Evolutionary conservation across 2,888 invertebrate genomes (phyloP), one percentile per base, ranked within the genome.

Genomic region (Volucella inanis): DNA sequence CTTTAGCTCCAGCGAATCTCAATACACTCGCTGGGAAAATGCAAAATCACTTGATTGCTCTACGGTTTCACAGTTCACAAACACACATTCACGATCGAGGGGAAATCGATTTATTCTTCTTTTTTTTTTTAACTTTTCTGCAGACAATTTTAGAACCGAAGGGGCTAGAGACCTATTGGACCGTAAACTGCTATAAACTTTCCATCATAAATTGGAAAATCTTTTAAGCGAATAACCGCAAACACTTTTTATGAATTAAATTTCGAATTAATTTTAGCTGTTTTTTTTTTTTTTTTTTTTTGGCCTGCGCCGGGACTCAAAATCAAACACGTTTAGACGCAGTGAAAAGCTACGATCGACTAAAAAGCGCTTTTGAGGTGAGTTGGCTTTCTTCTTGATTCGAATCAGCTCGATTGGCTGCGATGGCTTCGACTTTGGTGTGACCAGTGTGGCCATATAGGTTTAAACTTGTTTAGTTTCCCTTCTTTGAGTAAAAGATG

Each of bases 351-450:
- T 77, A 77, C 85, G 72, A 81, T 81, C 85, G 67, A 85, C 85
- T 85, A 62, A 85, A 80, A 67, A 72, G 54, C 43, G 80, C 80
- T 85, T 82, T 81, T 80, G 81, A 85, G 85, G 80, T 85, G 85
- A 81, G 85, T 85, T 81, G 85, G 67, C 68, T 80, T 70, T 80
- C 67, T 65, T 71, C 61, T 47, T 61, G 70, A 47, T 74, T 31
- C 31, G 31, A 31, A 74, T 74, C 67, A 64, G 50, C 62, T 67
- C 38, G 74, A 76, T 79, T 75, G 79, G 79, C 74, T 64, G 39
- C 22, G 49, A 47, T 18, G 22, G 38, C 52, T 64, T 12, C 15
- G 18, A 15, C 41, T 65, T 14, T 71, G 39, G 50, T 74, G 71
- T 61, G 52, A 31, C 49, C 47, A 64, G 55, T 71, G 50, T 49